Evolutionary conservation across 1,140 invertebrate species (phyloP), one percentile per base, ranked within the genome.

Genomic region (Cotesia chilonis): DNA sequence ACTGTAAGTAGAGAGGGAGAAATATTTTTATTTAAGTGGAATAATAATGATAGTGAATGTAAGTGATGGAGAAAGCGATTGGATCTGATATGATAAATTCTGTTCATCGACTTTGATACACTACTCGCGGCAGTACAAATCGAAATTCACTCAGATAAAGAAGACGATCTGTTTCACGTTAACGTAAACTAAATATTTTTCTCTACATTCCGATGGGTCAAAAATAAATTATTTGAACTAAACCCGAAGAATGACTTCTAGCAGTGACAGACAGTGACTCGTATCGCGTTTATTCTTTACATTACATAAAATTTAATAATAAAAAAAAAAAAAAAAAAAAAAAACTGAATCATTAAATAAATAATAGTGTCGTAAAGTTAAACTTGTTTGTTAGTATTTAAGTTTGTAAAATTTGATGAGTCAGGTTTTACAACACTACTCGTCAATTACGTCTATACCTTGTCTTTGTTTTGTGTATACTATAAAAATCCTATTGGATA

Each of bases 91-190:
- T 20, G 52, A 20, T 10, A 68, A 68, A 51, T 51, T 17, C 41
- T 37, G 47, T 68, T 36, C n/a, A 68, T 68, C 52, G 66, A 55
- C 66, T 54, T 35, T 55, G 7, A 36, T 55, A 66, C 20, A 68
- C 41, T 9, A 7, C 66, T 35, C 66, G 3, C 35, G 14, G 20
- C 66, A 36, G 51, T 68, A 9, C 36, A 51, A 4, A 9, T 54
- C 54, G 9, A 63, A 35, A 14, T 68, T 36, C 28, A 36, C 12
- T 55, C n/a, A 51, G 10, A 28, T 28, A 28, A 28, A 28, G 28
- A 47, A 47, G 41, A 47, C 6, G 41, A 47, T 47, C 10, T 7
- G 41, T 47, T 47, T 28, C 28, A 28, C 28, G 28, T 28, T 47
- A 47, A 47, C 41, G 41, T 47, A 47, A 47, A 7, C 5, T 47